phyloP scores from a whole-genome alignment of 2,797 vertebrate genomes.

The Tapirus indicus region DNA sequence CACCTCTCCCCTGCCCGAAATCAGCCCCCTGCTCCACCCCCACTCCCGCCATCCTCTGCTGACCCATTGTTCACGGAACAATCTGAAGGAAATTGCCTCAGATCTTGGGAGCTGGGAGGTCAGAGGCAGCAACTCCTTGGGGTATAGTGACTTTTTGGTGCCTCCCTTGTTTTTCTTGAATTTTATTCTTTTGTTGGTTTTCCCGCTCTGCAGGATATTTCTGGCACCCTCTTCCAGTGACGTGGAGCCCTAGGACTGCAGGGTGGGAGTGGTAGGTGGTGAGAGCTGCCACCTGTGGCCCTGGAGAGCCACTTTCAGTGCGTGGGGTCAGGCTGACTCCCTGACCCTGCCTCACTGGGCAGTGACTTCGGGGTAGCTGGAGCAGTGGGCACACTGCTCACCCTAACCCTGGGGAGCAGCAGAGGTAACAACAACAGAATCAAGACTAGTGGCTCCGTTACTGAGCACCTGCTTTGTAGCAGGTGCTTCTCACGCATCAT shows the following conservation, averaged over 20 bases:
- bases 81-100: conserved; percentile 84
- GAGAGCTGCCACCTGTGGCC: not conserved
- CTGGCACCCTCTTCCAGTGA: conserved; percentile 25
- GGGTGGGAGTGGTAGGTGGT: not conserved
- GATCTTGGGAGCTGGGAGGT: not conserved
- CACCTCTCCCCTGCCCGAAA: not conserved
- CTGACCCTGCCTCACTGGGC: not conserved
- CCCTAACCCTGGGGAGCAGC: not conserved
- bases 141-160: not conserved
- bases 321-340: not conserved
- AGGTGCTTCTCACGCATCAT: accelerated
- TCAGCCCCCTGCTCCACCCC: too few species aligned
- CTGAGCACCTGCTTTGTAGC: not conserved
- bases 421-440: not conserved
- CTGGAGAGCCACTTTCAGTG: not conserved
- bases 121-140: not conserved
- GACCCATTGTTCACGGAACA: conserved; percentile 68
- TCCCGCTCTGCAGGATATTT: conserved; percentile 61
- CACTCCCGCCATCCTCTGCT: not conserved
- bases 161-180: conserved; percentile 77
- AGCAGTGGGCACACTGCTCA: accelerated
- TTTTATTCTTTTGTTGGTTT: conserved; percentile 65
- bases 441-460: accelerated
- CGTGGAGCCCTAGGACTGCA: not conserved
- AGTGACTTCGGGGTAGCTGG: not conserved